Conservation (phyloP, 1,140 invertebrate genomes). For the Tetramorium alpestre region DNA sequence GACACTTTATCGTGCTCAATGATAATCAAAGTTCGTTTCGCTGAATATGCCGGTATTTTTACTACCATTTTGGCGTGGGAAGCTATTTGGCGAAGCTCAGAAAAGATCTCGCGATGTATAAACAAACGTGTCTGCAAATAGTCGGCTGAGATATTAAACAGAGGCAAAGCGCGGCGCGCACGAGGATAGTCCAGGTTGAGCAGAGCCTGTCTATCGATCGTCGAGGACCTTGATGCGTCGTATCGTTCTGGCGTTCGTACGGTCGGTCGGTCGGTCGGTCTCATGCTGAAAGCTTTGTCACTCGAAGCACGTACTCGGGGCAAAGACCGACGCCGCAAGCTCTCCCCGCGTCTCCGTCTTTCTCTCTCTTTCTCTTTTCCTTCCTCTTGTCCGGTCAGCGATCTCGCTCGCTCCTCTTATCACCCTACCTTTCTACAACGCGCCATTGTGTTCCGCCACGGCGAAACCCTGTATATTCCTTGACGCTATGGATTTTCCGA, state of each 20-base stretch:
- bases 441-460: slow-evolving; percentile 80
- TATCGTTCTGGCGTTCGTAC: slow-evolving; percentile 81
- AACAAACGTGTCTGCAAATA: neutral
- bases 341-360: slow-evolving; percentile 71
- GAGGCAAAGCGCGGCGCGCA: neutral
- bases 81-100: neutral
- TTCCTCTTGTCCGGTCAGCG: slow-evolving; percentile 43
- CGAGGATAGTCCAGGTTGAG: slow-evolving; percentile 64
- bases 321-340: slow-evolving; percentile 86
- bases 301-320: slow-evolving; percentile 85
- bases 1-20: neutral
- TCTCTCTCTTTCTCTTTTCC: slow-evolving; percentile 50
- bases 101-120: neutral
- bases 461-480: slow-evolving; percentile 79
- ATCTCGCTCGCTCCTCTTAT: slow-evolving; percentile 69
- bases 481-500: slow-evolving; percentile 83
- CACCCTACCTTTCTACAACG: slow-evolving; percentile 77
- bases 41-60: neutral
- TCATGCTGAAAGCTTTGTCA: slow-evolving; percentile 83
- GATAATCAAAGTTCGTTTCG: neutral
- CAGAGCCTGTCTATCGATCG: slow-evolving; percentile 82
- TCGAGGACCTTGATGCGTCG: slow-evolving; percentile 83
- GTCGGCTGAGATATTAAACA: slow-evolving; percentile 14
- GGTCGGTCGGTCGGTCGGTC: slow-evolving; percentile 80
- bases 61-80: neutral